Percentiles rank a stretch among this genome's conserved stretches.
Conservation (phyloP, 2,888 invertebrate genomes). For the Diaphora mendica region DNA sequence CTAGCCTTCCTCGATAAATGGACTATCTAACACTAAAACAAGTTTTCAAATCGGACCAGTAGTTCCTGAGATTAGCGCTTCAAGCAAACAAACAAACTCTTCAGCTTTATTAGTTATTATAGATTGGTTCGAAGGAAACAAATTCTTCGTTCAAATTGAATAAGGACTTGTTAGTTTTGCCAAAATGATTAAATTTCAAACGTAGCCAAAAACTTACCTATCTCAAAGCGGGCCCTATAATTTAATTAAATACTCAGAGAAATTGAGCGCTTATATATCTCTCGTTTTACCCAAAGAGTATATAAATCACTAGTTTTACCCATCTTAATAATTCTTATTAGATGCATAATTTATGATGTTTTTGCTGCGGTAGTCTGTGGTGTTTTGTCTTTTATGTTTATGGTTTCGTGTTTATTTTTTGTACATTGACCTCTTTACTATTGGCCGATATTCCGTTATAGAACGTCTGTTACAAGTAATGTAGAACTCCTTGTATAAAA, state of each 20-base stretch:
- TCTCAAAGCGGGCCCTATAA: constrained; percentile 6
- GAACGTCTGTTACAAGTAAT: neutral
- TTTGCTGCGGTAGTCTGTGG: constrained; percentile 51
- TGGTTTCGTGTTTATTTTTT: constrained; percentile 37
- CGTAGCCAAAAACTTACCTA: neutral
- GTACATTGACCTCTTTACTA: constrained; percentile 41
- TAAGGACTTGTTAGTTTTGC: neutral
- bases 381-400: constrained; percentile 24
- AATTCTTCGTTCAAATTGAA: neutral
- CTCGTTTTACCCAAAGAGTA: constrained; percentile 14
- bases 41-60: no score
- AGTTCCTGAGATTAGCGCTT: no score
- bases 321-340: no score
- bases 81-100: no score
- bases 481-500: neutral
- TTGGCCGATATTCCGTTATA: constrained; percentile 14
- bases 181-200: neutral
- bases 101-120: no score
- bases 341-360: constrained; percentile 8
- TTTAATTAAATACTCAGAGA: neutral
- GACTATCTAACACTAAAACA: no score
- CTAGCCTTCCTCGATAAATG: no score
- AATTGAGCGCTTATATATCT: constrained; percentile 17
- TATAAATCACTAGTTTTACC: no score
- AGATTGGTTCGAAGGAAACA: neutral